Evolutionary conservation across 2,888 invertebrate genomes (phyloP), one percentile per base, ranked within the genome.

Genomic region (Quadriops clusia): DNA sequence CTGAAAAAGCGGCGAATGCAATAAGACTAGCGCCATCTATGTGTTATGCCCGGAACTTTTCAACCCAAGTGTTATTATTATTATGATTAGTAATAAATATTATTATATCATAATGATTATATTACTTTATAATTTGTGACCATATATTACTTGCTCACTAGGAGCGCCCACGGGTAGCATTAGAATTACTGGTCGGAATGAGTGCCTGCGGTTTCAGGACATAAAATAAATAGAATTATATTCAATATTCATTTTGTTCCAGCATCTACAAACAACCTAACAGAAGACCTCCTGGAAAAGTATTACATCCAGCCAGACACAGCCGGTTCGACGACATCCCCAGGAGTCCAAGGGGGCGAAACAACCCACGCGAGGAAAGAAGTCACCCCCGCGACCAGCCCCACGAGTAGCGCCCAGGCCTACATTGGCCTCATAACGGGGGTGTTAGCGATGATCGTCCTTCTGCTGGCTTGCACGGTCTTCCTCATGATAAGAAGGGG

Each of bases 351-450:
- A 54, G 21, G 57, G 57, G 45, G 68, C 57, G 58, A 70, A 60
- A 53, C 62, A 54, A 43, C 60, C 53, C 49, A 63, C 62, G 42
- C 73, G 54, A 13, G 62, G 58, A 63, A 63, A 44, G 63, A 72
- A 30, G 68, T 73, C 0, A 62, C 74, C 2, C 65, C 56, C 53
- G 77, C 55, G 50, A 74, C 57, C 45, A 74, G 53, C 59, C 72
- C 58, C 41, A 74, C 65, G 45, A 74, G 54, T 63, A 73, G 65
- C 41, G 66, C 70, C 6, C 60, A 68, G 39, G 60, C 59, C 3
- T 72, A 74, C 33, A 72, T 75, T 6, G 70, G 78, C 0, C 58
- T 82, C 2, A 68, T 81, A 10, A 77, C 77, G 18, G 76, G 76
- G 1, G 70, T 73, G 1, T 53, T 79, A 37, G 77, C 75, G 3